Evolutionary conservation across 2,113 vertebrate species (phyloP).

Genomic region (Phainopepla nitens): DNA sequence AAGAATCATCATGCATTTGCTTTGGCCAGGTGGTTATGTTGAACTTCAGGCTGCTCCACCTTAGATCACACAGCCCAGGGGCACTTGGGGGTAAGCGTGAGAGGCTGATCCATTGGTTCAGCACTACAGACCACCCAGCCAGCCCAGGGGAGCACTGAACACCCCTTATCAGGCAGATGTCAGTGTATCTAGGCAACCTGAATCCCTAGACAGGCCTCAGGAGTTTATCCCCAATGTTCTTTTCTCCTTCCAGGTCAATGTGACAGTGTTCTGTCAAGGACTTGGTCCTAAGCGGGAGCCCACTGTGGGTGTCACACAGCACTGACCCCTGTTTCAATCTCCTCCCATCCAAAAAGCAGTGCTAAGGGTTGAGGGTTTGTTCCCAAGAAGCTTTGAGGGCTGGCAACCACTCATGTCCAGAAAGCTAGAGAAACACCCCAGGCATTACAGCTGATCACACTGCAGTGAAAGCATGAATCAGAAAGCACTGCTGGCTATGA

Average conservation of each 20-base stretch:
- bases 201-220: fast-evolving
- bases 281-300: neutral
- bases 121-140: neutral
- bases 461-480: neutral
- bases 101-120: neutral
- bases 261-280: neutral
- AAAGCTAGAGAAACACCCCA: fast-evolving
- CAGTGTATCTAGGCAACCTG: neutral
- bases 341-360: neutral
- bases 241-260: neutral
- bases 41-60: neutral
- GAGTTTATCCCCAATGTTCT: neutral
- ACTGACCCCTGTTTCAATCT: neutral
- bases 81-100: fast-evolving
- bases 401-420: neutral
- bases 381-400: neutral
- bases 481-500: neutral
- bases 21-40: neutral
- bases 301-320: neutral
- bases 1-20: fast-evolving
- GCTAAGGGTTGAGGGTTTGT: neutral
- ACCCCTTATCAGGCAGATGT: neutral
- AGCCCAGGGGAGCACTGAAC: neutral
- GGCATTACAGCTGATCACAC: neutral
- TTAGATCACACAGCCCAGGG: neutral